A percentile compares a stretch with the other conserved stretches of the same genome.
Evolutionary conservation across 2,888 invertebrate genomes (phyloP).

Genomic region (Glyphotaelius pellucidus): DNA sequence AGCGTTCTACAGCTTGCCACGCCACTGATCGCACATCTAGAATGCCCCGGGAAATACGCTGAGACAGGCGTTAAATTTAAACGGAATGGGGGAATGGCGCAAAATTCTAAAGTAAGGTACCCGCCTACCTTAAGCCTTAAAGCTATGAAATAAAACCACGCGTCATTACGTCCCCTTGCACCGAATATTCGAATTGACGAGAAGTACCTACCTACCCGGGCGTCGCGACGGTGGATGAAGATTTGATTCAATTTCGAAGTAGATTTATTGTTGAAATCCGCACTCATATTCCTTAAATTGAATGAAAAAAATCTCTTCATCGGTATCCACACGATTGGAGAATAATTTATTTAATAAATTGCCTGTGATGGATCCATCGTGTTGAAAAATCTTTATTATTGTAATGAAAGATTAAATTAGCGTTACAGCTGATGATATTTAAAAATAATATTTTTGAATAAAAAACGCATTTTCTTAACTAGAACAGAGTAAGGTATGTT

Average conservation of each 20-base stretch:
- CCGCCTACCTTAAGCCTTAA: conserved; percentile 56
- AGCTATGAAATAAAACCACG: conserved; percentile 66
- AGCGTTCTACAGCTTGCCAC: not conserved
- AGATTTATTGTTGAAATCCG: conserved; percentile 58
- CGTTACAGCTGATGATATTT: too few relatives aligned
- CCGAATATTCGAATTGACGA: conserved; percentile 57
- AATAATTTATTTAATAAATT: too few relatives aligned
- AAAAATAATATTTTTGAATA: too few relatives aligned
- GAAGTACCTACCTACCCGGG: conserved; percentile 53
- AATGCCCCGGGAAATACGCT: conserved; percentile 54
- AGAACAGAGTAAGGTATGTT: too few relatives aligned
- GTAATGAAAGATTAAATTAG: too few relatives aligned
- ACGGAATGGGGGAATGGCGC: conserved; percentile 47
- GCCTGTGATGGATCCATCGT: too few relatives aligned
- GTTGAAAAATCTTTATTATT: too few relatives aligned
- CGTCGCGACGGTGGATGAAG: conserved; percentile 52
- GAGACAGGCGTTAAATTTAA: conserved; percentile 62
- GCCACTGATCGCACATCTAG: not conserved
- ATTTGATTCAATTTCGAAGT: conserved; percentile 60
- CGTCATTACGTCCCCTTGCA: conserved; percentile 64
- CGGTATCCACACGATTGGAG: too few relatives aligned
- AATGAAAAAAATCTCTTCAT: not conserved
- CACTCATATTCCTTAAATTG: not conserved
- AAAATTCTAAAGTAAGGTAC: conserved; percentile 59
- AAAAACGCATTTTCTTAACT: too few relatives aligned